Evolutionary conservation across 92 coral and sea anemone genomes (phyloP), one percentile per base, ranked within the genome.

Genomic region (Isaurus tuberculatus): DNA sequence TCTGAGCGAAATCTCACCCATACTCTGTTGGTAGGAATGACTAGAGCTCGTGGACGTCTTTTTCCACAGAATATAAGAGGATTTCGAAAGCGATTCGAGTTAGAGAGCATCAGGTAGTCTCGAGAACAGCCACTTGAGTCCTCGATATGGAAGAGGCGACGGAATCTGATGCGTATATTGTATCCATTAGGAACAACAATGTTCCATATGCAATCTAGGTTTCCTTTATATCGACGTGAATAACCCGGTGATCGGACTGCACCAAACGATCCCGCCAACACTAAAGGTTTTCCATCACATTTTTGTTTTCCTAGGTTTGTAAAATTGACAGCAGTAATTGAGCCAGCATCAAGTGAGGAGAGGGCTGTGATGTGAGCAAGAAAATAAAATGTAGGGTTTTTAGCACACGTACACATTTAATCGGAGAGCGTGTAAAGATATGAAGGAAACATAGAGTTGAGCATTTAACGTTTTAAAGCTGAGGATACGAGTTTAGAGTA

Each of bases 1-100:
- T 97, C 99, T 1, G 94, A 90, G 67, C 78, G 88, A 79, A 97
- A 97, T 49, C 87, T 90, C 72, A 97, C 36, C 98, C 98, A 97
- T 30, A 97, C 70, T 53, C 88, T 83, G 80, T 97, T 97, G 28
- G 86, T 86, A 8, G 92, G 90, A 72, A 92, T 69, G 58, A 91
- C 86, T 34, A 97, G 70, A 3, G 95, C 90, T 32, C 83, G 82
- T 3, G 98, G 99, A 26, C 90, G 81, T 61, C 44, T 90, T 16
- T 65, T 79, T 3, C 99, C 99, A 46, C 99, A 97, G 42, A 92
- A 86, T 46, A 89, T 87, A 36, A 79, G 80, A 15, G 97, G 95
- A 57, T 89, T 84, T 43, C 93, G 89, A 27, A 90, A 92, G 40
- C 87, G 73, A 75, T 89, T 94, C 23, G 94, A 73, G 63, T 86